These are phyloP conservation scores for Nephrotoma flavescens DNA, from an alignment of 2,888 invertebrate species.

Conservation along the genomic window DNA sequence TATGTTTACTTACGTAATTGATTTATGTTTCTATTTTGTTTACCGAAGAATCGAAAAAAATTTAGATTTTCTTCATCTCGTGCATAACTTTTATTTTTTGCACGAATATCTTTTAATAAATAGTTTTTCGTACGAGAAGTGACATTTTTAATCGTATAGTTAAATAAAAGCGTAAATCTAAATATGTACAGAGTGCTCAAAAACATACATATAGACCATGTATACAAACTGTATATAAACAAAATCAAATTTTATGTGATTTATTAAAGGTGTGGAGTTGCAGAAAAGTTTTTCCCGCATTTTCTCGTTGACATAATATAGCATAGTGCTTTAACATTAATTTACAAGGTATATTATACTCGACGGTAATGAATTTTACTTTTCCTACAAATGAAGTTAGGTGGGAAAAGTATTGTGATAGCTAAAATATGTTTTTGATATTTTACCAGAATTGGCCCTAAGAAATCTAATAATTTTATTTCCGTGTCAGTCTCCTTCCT, in stretches of 20 bases:
- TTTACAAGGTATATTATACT: not conserved
- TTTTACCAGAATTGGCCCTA: no score
- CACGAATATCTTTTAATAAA: not conserved
- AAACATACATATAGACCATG: not conserved
- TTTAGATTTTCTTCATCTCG: not conserved
- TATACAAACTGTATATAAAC: not conserved
- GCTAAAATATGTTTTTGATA: no score
- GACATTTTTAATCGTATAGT: not conserved
- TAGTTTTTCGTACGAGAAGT: not conserved
- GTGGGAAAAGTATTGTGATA: no score
- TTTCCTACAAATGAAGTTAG: no score
- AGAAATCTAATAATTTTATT: no score
- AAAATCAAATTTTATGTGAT: not conserved
- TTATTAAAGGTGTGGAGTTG: not conserved
- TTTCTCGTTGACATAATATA: not conserved
- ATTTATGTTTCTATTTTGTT: not conserved
- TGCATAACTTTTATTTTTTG: not conserved
- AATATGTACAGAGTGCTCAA: not conserved
- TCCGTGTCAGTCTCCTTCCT: no score
- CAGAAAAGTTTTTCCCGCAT: not conserved
- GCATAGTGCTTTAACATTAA: not conserved
- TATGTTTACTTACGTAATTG: not conserved
- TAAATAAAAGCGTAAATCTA: not conserved
- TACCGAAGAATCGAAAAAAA: not conserved
- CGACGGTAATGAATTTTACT: not conserved